phyloP scores from a whole-genome alignment of 2,797 vertebrate genomes.

The Myotis planiceps region DNA sequence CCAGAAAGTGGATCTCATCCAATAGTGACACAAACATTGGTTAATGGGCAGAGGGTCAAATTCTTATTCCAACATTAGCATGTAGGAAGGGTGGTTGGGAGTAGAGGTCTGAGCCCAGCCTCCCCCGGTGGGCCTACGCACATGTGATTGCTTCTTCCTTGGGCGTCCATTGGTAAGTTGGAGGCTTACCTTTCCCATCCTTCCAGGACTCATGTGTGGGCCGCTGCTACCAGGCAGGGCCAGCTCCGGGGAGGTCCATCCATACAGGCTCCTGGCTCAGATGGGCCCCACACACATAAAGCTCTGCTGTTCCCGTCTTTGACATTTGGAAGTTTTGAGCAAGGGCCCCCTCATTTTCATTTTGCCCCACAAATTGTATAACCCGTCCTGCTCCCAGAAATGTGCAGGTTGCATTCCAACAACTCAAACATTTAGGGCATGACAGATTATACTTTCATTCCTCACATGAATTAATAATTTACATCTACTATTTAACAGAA shows the following conservation, averaged over 20 bases:
- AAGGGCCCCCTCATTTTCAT: neutral
- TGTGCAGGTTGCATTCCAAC: neutral
- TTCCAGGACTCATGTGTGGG: neutral
- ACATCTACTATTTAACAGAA: neutral
- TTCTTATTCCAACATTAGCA: neutral
- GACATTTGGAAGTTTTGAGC: neutral
- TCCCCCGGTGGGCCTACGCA: neutral
- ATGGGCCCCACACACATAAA: too few species aligned
- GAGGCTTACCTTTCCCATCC: neutral
- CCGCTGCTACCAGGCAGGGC: neutral
- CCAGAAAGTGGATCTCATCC: neutral
- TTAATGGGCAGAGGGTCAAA: neutral
- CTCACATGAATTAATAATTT: neutral
- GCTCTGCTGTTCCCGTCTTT: neutral
- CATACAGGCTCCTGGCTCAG: neutral
- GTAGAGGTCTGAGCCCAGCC: neutral
- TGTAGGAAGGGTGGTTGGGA: neutral
- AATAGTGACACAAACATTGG: neutral
- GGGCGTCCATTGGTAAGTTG: neutral
- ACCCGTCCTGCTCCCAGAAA: neutral
- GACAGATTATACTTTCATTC: neutral
- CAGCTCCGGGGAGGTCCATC: neutral
- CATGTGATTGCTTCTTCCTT: neutral
- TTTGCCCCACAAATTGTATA: neutral
- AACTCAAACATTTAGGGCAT: neutral